Evolutionary conservation across 2,113 vertebrate species (phyloP).

Genomic region (Coregonus clupeaformis): DNA sequence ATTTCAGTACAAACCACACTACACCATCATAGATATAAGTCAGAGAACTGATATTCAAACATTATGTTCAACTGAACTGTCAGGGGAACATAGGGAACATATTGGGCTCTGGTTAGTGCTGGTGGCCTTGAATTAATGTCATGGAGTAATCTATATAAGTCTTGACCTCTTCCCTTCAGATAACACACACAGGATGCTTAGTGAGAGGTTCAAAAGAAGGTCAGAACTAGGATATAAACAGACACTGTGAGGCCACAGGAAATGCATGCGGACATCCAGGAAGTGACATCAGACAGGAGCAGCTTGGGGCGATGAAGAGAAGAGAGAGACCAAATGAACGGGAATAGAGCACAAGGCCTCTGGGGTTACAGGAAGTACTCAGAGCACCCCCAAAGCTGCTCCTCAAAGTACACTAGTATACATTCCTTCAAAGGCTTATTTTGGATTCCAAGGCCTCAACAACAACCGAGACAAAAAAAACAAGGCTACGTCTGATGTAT

Average conservation of each 20-base stretch:
- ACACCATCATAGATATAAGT: constrained; percentile 1
- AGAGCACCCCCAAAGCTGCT: neutral
- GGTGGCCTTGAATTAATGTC: too few relatives aligned
- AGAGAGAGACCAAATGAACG: neutral
- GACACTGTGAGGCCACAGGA: constrained; percentile 23
- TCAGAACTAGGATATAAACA: constrained; percentile 23
- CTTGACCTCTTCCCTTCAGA: too few relatives aligned
- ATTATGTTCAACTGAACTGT: neutral
- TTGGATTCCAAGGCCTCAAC: neutral
- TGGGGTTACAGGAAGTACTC: constrained; percentile 3
- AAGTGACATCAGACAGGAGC: neutral
- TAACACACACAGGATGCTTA: constrained; percentile 26
- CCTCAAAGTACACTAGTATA: neutral
- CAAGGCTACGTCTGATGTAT: too few relatives aligned
- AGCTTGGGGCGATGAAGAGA: neutral
- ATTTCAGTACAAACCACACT: constrained; percentile 35
- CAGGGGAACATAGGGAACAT: neutral
- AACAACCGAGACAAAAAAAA: neutral
- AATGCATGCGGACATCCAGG: constrained; percentile 9
- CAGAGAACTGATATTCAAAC: neutral
- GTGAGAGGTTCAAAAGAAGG: constrained; percentile 5
- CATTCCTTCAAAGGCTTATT: neutral
- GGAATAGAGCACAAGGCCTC: constrained; percentile 13
- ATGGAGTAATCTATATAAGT: too few relatives aligned
- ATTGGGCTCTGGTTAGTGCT: neutral